These are phyloP conservation scores for Euproctis similis DNA, from an alignment of 2,888 invertebrate genomes.

Conservation along the genomic window DNA sequence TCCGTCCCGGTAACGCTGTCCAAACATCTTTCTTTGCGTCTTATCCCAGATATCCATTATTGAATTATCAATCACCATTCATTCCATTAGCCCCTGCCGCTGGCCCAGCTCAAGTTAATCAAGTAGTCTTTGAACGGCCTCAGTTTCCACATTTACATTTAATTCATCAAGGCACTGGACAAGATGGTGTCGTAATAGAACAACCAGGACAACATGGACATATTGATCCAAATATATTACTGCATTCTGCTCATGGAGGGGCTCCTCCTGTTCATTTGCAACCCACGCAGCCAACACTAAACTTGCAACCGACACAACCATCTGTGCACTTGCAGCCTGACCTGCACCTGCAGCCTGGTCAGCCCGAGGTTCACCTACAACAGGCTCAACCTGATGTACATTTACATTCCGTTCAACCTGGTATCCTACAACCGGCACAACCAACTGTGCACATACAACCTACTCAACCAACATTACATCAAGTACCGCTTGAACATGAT, in stretches of 20 bases:
- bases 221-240: slow-evolving; percentile 30
- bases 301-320: slow-evolving; percentile 25
- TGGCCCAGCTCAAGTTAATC: slow-evolving; percentile 27
- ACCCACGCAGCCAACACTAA: slow-evolving; percentile 16
- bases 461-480: slow-evolving; percentile 32
- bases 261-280: slow-evolving; percentile 25
- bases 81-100: slow-evolving; percentile 31
- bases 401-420: slow-evolving; percentile 27
- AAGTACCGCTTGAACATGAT: slow-evolving; percentile 44
- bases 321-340: slow-evolving; percentile 21
- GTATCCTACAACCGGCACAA: slow-evolving; percentile 15
- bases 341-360: slow-evolving; percentile 22
- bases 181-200: slow-evolving; percentile 33
- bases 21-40: slow-evolving; percentile 64
- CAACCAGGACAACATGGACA: slow-evolving; percentile 29
- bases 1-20: slow-evolving; percentile 61
- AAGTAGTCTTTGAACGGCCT: slow-evolving; percentile 35
- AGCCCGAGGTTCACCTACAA: slow-evolving; percentile 22
- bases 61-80: slow-evolving; percentile 45
- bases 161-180: slow-evolving; percentile 28
- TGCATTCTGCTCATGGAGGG: slow-evolving; percentile 30
- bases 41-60: slow-evolving; percentile 59
- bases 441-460: slow-evolving; percentile 19
- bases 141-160: slow-evolving; percentile 42
- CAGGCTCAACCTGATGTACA: slow-evolving; percentile 17